These are phyloP conservation scores for Trilocha varians DNA, from an alignment of 2,888 invertebrate genomes.

Conservation along the genomic window DNA sequence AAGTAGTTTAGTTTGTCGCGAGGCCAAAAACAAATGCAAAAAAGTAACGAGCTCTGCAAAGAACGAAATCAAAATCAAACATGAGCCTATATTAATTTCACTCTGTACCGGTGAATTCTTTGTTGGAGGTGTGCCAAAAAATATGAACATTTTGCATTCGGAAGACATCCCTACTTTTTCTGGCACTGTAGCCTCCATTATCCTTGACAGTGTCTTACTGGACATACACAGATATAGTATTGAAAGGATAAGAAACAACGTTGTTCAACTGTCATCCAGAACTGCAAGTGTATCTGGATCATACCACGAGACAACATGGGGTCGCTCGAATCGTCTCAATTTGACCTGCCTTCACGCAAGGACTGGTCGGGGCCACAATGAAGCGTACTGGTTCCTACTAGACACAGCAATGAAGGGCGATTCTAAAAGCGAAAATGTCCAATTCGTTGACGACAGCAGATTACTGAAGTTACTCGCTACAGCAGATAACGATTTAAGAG, in stretches of 20 bases:
- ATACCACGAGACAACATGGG: conserved; percentile 56
- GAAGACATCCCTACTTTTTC: conserved; percentile 38
- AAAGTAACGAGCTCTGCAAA: neutral
- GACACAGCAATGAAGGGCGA: conserved; percentile 33
- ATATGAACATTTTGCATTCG: conserved; percentile 20
- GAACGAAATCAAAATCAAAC: neutral
- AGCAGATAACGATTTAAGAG: conserved; percentile 42
- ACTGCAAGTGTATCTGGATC: conserved; percentile 57
- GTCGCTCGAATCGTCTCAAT: conserved; percentile 47
- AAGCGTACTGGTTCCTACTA: conserved; percentile 48
- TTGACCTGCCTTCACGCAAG: conserved; percentile 53
- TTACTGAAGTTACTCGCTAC: conserved; percentile 43
- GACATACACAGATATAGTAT: conserved; percentile 41
- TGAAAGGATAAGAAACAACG: conserved; percentile 39
- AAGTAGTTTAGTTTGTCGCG: conserved; percentile 13
- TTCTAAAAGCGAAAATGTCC: conserved; percentile 27
- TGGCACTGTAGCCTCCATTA: conserved; percentile 44
- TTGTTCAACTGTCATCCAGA: conserved; percentile 48
- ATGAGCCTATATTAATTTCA: neutral
- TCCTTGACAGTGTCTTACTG: conserved; percentile 33
- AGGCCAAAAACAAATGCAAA: neutral
- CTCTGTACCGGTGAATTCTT: conserved; percentile 51
- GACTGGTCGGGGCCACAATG: conserved; percentile 24
- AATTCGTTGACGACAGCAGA: conserved; percentile 44
- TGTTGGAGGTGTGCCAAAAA: conserved; percentile 42